Percentiles rank a stretch among this genome's conserved stretches.
These are phyloP conservation scores for Melieria crassipennis DNA, from an alignment of 2,888 invertebrate genomes.

Conservation along the genomic window DNA sequence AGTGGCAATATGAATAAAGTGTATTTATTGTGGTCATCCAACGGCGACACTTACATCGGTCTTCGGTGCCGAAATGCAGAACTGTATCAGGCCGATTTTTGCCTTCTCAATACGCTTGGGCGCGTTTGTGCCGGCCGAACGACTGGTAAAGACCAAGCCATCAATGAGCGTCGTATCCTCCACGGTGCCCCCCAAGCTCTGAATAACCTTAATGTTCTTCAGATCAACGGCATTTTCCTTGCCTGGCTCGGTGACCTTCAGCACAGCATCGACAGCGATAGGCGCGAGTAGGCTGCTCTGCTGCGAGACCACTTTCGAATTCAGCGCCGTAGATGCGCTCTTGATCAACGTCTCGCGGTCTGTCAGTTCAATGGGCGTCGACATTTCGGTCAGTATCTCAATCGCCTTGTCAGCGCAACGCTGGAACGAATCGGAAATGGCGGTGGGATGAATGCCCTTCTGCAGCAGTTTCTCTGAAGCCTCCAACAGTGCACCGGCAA, in stretches of 20 bases:
- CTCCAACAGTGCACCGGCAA: conserved; percentile 95
- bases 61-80: conserved; percentile 99
- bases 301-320: conserved; percentile 99
- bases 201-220: conserved; percentile 95
- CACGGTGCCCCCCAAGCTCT: conserved; percentile 95
- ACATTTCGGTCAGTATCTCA: conserved; percentile 82
- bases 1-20: conserved; percentile 6
- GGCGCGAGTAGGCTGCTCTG: conserved; percentile 95
- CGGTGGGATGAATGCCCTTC: conserved; percentile 97
- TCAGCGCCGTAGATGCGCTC: conserved; percentile 96
- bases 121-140: conserved; percentile 87
- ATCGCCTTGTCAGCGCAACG: conserved; percentile 67
- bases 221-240: conserved; percentile 86
- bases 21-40: not conserved
- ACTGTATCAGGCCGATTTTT: conserved; percentile 98
- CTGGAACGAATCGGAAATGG: conserved; percentile 97
- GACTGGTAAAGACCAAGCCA: conserved; percentile 94
- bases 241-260: conserved; percentile 72
- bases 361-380: conserved; percentile 83
- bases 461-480: conserved; percentile 91
- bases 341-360: conserved; percentile 90
- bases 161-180: conserved; percentile 97
- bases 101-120: conserved; percentile 96
- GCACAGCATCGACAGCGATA: conserved; percentile 96
- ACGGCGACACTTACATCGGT: conserved; percentile 80